Evolutionary conservation across 2,113 vertebrate genomes (phyloP).

Genomic region (Clarias batrachus): DNA sequence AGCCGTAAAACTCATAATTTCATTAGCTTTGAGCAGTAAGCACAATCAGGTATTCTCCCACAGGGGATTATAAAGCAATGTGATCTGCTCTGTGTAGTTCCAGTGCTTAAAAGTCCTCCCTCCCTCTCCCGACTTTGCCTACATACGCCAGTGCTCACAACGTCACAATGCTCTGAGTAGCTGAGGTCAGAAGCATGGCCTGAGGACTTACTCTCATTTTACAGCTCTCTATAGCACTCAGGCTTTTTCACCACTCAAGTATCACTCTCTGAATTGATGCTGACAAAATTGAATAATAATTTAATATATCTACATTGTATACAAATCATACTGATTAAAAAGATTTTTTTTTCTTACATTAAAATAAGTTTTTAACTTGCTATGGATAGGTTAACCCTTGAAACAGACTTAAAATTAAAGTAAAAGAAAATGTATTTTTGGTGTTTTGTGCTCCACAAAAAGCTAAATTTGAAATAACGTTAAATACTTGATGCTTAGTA

Average conservation of each 20-base stretch:
- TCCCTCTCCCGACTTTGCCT: background rate
- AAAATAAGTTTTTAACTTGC: background rate
- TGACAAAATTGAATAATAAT: background rate
- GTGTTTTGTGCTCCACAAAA: background rate
- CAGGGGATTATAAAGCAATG: conserved; percentile 17
- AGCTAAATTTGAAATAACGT: background rate
- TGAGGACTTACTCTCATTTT: background rate
- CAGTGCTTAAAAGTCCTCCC: background rate
- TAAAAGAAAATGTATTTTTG: background rate
- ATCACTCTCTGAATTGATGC: background rate
- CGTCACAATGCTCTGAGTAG: background rate
- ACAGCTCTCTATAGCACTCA: background rate
- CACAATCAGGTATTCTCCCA: background rate
- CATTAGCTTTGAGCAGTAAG: conserved; percentile 7
- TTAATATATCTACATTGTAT: background rate
- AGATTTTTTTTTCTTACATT: background rate
- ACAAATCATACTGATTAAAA: background rate
- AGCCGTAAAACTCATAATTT: conserved; percentile 9
- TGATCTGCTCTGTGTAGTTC: background rate
- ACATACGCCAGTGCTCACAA: background rate
- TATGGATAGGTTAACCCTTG: background rate
- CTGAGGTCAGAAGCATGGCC: background rate
- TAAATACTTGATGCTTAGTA: background rate
- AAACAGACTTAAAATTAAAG: background rate
- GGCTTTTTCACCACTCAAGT: conserved; percentile 18